Evolutionary conservation across 2,888 invertebrate genomes (phyloP).

Genomic region (Polyploca ridens): DNA sequence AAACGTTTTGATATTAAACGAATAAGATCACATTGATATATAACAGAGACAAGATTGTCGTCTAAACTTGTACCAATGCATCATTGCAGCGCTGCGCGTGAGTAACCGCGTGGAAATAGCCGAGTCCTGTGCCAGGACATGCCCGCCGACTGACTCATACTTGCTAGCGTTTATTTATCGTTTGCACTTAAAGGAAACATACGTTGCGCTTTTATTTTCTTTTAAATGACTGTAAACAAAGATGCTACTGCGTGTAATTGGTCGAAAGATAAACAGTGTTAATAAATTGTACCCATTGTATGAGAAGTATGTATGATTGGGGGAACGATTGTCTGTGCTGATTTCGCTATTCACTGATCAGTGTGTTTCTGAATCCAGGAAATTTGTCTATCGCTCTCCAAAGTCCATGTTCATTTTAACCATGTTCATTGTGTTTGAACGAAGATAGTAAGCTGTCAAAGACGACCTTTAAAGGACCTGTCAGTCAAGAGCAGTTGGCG

Average conservation of each 20-base stretch:
- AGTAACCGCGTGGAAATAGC: conserved; percentile 65
- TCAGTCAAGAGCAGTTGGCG: too few species aligned
- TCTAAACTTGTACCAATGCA: conserved; percentile 58
- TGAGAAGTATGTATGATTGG: background rate
- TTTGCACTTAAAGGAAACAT: conserved; percentile 25
- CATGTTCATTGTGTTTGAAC: too few species aligned
- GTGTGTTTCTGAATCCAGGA: too few species aligned
- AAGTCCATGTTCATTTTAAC: too few species aligned
- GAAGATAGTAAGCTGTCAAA: too few species aligned
- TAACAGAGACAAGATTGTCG: conserved; percentile 42
- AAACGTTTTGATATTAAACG: conserved; percentile 14
- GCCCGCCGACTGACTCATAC: conserved; percentile 52
- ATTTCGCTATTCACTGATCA: too few species aligned
- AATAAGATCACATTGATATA: conserved; percentile 13
- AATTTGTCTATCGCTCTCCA: too few species aligned
- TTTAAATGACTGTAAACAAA: conserved; percentile 26
- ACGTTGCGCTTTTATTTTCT: conserved; percentile 15
- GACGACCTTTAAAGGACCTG: too few species aligned
- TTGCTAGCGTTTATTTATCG: conserved; percentile 44
- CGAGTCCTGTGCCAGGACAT: conserved; percentile 70
- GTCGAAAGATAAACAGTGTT: background rate
- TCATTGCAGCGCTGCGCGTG: conserved; percentile 52
- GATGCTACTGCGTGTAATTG: conserved; percentile 7
- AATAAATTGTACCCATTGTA: background rate
- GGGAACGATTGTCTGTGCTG: too few species aligned